These are phyloP conservation scores for Gopherus flavomarginatus DNA, from an alignment of 2,113 vertebrate species.

Conservation along the genomic window DNA sequence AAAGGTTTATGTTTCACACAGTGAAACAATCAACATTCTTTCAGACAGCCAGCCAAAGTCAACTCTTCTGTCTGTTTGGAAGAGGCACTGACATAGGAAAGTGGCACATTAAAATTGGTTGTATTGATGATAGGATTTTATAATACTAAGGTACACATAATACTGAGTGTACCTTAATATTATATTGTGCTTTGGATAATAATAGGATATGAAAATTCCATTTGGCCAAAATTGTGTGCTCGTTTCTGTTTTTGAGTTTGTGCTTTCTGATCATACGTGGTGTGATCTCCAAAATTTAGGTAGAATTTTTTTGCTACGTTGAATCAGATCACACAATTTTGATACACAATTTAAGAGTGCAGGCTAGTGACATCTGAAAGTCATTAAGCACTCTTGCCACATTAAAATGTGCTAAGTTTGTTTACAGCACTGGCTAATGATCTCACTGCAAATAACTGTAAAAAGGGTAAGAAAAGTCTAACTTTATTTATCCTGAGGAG, in stretches of 20 bases:
- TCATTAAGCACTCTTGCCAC: conserved; percentile 11
- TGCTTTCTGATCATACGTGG: neutral
- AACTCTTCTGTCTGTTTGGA: conserved; percentile 44
- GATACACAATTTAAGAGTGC: conserved; percentile 24
- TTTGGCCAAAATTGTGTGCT: neutral
- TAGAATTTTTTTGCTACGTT: neutral
- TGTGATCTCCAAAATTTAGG: neutral
- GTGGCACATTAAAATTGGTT: neutral
- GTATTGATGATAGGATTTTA: neutral
- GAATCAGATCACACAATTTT: neutral
- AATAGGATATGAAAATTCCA: neutral
- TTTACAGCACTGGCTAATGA: neutral
- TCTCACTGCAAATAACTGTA: neutral
- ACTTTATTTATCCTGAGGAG: neutral
- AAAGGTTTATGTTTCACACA: conserved; percentile 65
- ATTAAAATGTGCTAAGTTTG: conserved; percentile 6
- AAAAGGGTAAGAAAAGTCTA: neutral
- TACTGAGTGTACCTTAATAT: neutral
- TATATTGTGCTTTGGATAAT: neutral
- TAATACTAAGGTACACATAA: neutral
- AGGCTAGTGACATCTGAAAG: conserved; percentile 6
- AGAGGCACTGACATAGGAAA: neutral
- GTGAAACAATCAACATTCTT: conserved; percentile 54
- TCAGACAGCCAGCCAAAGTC: conserved; percentile 35
- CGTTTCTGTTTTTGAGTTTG: neutral